Conservation (phyloP, 2,797 vertebrate species). For the Coranthus polyacanthus region DNA sequence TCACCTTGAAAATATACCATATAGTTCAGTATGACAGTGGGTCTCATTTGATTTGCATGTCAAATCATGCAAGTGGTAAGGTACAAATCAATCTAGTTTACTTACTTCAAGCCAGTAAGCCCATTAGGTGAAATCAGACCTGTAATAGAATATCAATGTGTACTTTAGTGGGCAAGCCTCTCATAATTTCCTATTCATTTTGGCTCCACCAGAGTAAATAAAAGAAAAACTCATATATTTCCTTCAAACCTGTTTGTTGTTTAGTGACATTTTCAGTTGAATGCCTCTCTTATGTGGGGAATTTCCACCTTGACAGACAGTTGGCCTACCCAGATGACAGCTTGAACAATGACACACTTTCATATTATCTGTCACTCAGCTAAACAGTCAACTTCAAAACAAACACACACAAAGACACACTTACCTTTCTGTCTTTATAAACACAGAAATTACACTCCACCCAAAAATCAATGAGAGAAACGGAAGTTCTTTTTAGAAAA, state of each 20-base stretch:
- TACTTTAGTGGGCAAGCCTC: conserved; percentile 51
- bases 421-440: conserved; percentile 48
- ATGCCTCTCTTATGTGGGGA: conserved; percentile 73
- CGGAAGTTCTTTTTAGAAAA: conserved; percentile 23
- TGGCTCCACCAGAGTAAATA: conserved; percentile 54
- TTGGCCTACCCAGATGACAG: conserved; percentile 78
- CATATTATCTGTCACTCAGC: conserved; percentile 78
- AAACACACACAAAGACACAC: conserved; percentile 37
- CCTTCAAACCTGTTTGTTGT: conserved; percentile 69
- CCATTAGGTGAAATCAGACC: conserved; percentile 72
- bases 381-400: conserved; percentile 59
- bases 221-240: conserved; percentile 65
- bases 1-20: conserved; percentile 72
- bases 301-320: conserved; percentile 81
- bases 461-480: conserved; percentile 19
- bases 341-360: conserved; percentile 79
- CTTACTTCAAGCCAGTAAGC: conserved; percentile 63
- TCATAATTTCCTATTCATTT: conserved; percentile 70
- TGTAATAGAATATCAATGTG: conserved; percentile 69
- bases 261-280: conserved; percentile 81
- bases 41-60: conserved; percentile 79
- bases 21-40: conserved; percentile 47
- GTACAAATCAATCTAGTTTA: conserved; percentile 70
- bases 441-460: conserved; percentile 12
- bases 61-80: conserved; percentile 71